These are phyloP conservation scores for Bombylius discolor DNA, from an alignment of 2,888 invertebrate species.

Conservation along the genomic window DNA sequence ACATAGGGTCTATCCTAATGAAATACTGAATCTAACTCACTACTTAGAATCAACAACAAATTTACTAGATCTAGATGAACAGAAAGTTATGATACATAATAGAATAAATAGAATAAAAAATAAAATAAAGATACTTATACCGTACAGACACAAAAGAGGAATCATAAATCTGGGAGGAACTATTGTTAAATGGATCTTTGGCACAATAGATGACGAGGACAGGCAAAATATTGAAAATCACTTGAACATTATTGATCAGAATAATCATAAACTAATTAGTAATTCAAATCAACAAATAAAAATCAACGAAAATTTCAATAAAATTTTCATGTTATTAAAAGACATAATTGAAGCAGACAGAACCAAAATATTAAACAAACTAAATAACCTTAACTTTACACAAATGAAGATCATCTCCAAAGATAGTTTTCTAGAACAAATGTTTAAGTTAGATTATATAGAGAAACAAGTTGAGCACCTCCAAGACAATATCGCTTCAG, in stretches of 20 bases:
- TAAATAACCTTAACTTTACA: no score
- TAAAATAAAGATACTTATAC: constrained; percentile 3
- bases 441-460: no score
- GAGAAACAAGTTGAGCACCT: no score
- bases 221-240: constrained; percentile 11
- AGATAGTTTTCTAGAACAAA: no score
- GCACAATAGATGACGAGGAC: constrained; percentile 12
- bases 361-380: no score
- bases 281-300: neutral
- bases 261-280: constrained; percentile 7
- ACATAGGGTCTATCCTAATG: constrained; percentile 9
- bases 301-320: neutral
- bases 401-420: no score
- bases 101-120: neutral
- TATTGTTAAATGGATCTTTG: constrained; percentile 10
- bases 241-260: constrained; percentile 7
- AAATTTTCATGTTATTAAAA: no score
- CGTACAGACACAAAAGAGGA: constrained; percentile 8
- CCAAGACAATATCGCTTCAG: no score
- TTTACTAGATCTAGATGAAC: neutral
- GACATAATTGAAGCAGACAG: no score
- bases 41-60: constrained; percentile 1
- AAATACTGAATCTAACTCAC: constrained; percentile 10
- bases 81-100: neutral
- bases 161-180: constrained; percentile 9